These are phyloP conservation scores for Andrena cerasifolii DNA, from an alignment of 1,140 invertebrate species.

Conservation along the genomic window DNA sequence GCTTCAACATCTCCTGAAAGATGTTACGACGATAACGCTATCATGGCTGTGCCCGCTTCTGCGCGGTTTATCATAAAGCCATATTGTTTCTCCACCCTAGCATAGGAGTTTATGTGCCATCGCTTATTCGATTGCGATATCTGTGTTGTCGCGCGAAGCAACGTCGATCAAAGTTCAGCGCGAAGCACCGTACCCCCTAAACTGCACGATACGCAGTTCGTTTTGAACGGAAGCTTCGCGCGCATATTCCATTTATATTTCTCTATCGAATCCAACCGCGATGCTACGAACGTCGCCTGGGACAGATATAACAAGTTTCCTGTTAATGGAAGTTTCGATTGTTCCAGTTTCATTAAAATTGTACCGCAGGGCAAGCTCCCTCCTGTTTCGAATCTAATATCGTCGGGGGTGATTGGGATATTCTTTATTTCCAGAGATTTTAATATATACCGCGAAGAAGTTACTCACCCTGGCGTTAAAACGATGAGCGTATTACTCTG, in stretches of 20 bases:
- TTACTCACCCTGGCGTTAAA: no score
- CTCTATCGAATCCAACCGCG: background rate
- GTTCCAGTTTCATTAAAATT: no score
- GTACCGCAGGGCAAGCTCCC: no score
- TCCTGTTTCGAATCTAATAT: no score
- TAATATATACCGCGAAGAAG: no score
- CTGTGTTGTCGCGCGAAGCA: background rate
- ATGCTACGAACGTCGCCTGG: background rate
- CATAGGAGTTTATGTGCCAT: constrained; percentile 1
- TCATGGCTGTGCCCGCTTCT: background rate
- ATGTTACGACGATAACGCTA: background rate
- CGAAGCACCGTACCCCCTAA: background rate
- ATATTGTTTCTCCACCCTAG: background rate
- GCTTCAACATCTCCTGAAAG: background rate
- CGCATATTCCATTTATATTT: background rate
- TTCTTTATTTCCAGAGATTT: no score
- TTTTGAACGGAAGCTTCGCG: background rate
- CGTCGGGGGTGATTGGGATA: no score
- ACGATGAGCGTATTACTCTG: no score
- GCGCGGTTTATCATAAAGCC: background rate
- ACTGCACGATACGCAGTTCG: background rate
- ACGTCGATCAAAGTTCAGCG: background rate
- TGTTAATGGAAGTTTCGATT: no score
- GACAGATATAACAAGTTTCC: background rate
- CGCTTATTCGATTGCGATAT: background rate